Evolutionary conservation across 2,113 vertebrate genomes (phyloP).

Genomic region (Microcebus ravelobensis): DNA sequence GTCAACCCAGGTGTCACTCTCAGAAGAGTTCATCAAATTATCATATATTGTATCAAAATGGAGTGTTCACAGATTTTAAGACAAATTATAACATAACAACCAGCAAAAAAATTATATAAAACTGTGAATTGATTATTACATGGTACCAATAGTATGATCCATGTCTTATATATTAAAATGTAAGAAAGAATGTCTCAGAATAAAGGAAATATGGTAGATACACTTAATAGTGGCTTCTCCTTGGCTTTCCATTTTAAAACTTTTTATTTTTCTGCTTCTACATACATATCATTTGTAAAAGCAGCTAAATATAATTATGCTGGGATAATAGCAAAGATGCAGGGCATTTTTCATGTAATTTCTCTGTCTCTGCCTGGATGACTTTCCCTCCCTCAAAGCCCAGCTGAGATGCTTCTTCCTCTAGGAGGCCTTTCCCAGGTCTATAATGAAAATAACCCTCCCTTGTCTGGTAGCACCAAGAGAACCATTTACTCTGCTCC

Average conservation of each 20-base stretch:
- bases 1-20: neutral
- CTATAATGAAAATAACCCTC: neutral
- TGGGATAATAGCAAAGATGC: neutral
- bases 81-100: neutral
- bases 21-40: neutral
- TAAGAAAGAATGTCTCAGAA: neutral
- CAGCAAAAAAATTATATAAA: neutral
- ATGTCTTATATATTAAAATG: neutral
- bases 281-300: neutral
- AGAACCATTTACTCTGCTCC: neutral
- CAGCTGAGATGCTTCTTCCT: neutral
- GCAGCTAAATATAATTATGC: neutral
- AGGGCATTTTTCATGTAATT: neutral
- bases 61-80: neutral
- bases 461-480: neutral
- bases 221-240: neutral
- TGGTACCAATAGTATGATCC: neutral
- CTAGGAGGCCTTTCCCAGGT: neutral
- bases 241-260: neutral
- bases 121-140: neutral
- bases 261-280: neutral
- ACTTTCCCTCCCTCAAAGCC: too few species aligned
- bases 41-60: neutral
- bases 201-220: neutral
- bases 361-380: neutral